These are phyloP conservation scores for Pseudopipra pipra DNA, from an alignment of 2,113 vertebrate genomes.

Conservation along the genomic window DNA sequence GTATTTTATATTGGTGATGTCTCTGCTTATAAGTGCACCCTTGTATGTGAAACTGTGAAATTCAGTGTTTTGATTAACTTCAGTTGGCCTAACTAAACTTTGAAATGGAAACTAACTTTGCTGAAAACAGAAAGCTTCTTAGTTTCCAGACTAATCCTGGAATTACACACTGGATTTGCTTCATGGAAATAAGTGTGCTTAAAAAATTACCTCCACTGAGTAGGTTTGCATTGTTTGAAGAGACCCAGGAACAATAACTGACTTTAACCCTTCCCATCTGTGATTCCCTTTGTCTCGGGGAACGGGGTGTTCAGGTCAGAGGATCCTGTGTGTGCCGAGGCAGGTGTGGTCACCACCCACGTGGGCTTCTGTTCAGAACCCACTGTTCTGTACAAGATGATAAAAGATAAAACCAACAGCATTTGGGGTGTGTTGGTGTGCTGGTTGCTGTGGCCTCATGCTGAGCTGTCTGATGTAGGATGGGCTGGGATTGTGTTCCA, in stretches of 20 bases:
- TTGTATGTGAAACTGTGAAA: not conserved
- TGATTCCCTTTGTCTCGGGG: not conserved
- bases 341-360: not conserved
- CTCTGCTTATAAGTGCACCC: not conserved
- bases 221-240: not conserved
- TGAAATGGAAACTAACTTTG: constrained; percentile 48
- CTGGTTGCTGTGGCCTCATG: not conserved
- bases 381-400: rapidly evolving
- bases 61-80: not conserved
- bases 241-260: not conserved
- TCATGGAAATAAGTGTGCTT: constrained; percentile 28
- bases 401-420: not conserved
- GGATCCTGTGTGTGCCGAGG: rapidly evolving
- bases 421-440: not conserved
- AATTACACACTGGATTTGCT: constrained; percentile 56
- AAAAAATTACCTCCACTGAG: constrained; percentile 13
- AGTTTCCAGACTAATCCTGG: constrained; percentile 42
- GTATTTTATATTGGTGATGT: not conserved
- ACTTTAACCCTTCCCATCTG: not conserved
- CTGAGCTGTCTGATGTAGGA: rapidly evolving
- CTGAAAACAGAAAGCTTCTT: constrained; percentile 42
- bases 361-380: rapidly evolving
- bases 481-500: rapidly evolving
- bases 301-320: not conserved
- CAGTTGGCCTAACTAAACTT: constrained; percentile 31